Evolutionary conservation across 1,140 invertebrate species (phyloP), one percentile per base, ranked within the genome.

Genomic region (Lasaia peninsularis): DNA sequence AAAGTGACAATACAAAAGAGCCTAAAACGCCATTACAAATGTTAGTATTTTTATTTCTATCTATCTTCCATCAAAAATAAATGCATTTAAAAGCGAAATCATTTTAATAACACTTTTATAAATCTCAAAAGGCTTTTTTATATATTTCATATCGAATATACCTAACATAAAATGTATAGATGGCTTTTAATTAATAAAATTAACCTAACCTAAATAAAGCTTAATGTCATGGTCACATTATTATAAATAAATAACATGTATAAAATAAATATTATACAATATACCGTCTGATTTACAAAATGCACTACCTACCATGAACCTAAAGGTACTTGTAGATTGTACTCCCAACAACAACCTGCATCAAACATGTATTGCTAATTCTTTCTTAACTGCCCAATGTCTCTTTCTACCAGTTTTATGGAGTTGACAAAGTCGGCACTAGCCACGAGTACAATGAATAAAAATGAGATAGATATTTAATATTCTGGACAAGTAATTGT

Each of bases 191-290:
- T 44, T 44, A 16, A 44, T 44, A 44, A 44, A 44, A 44, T 44
- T 16, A 62, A 59, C 54, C 62, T 70, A 75, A 56, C 50, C 72
- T 79, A 79, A 69, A 64, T 77, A 79, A 77, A 77, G 74, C 76
- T 77, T 75, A 70, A 40, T 66, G 71, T 72, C 73, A 70, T 73
- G 72, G 67, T 75, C 67, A 65, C 49, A 50, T 59, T 48, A 35
- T 52, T 7, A 33, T 33, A 56, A 53, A 35, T 62, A 52, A 33
- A 53, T 48, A 33, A 51, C 33, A 60, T 60, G 57, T 60, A 58
- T 44, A 28, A 52, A 20, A 24, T n/a, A 16, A 37, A 60, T 16
- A 59, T 58, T 31, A 16, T 8, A 12, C 28, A n/a, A n/a, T n/a
- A n/a, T n/a, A n/a, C n/a, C n/a, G 14, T 53, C 11, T 20, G 18